Evolutionary conservation across 2,888 invertebrate species (phyloP), one percentile per base, ranked within the genome.

Genomic region (Orthosia incerta): DNA sequence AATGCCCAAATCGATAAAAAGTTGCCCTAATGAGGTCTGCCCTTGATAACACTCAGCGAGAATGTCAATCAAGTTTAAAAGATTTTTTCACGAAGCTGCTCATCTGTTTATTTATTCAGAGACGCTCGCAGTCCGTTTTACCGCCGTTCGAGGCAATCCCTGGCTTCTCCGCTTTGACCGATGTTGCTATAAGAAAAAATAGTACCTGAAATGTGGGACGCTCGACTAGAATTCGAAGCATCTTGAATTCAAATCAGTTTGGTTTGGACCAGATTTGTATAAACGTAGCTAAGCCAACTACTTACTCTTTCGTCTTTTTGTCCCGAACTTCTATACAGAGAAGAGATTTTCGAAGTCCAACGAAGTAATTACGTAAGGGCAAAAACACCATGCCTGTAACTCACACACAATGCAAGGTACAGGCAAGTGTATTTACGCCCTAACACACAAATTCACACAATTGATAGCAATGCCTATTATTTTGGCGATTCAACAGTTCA

Each of bases 21-120:
- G 80, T 80, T 80, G 26, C 50, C 39, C 16, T 79, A 67, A 72
- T 72, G 77, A 81, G 63, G 48, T 16, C 53, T 39, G 61, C 72
- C 67, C 72, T 72, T 72, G 72, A 76, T 72, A 72, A 76, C 57
- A 66, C 73, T 71, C 71, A 50, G 31, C 53, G 46, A 69, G 72
- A 80, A 81, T 69, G 77, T 72, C 73, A 77, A 81, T 80, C 82
- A 80, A 81, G 68, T 81, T 68, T 59, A 62, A 68, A 73, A 81
- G 82, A 81, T 73, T 73, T 80, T 80, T 81, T 66, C 77, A 51
- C 64, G 61, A 68, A 77, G 55, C 81, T 77, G 55, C 57, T 46
- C 56, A 62, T 61, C 61, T 77, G 61, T 77, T 80, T 81, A 81
- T 69, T 80, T 80, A 81, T 80, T 81, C 80, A 73, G 68, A 39